Base-by-base conservation (phyloP, 1,140 invertebrate species). In the Cepaea nemoralis region DNA sequence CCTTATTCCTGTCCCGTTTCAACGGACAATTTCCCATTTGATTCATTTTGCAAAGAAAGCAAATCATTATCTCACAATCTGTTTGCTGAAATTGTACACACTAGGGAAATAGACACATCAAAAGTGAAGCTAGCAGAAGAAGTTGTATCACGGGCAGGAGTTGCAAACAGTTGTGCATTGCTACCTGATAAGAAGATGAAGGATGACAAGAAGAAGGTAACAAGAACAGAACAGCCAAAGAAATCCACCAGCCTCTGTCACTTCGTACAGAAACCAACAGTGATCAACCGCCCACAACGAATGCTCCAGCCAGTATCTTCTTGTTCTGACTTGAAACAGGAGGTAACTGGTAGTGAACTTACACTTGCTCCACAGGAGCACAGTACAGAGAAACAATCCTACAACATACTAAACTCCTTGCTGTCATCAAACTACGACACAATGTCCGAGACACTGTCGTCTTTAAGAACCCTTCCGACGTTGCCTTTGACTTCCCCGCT, bases 1-100 rank as follows among this genome's bases (percentile, higher is more conserved):
- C 75, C 75, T 2, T 77, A 37, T 35, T 77, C 75, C 14, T 77
- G 75, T 77, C 75, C 75, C 12, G 75, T 77, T 14, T 75, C 31
- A 33, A 27, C 6, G 1, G 42, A 50, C 8, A 6, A 2, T 22
- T 42, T 45, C 16, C 42, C 19, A 50, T 35, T 31, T 75, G 31
- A 48, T 27, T 27, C 3, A 2, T 16, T 33, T 33, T 12, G 6
- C 42, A 75, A 2, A 2, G 73, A 75, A 50, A 33, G 10, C 1
- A 42, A 71, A 63, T 63, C 59, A 6, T 10, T 63, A 27, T 63
- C 59, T 31, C 10, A 63, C 16, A 27, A 31, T 63, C 59, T 63
- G n/a, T 31, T 63, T 31, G n/a, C 24, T 19, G 69, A 71, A 1
- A 14, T 40, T 1, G 10, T 71, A 37, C 8, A n/a, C 37, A 40